A percentile compares a stretch with the other conserved stretches of the same genome.
phyloP scores from a whole-genome alignment of 1,140 invertebrate species.

The Cyphomyrmex costatus region DNA sequence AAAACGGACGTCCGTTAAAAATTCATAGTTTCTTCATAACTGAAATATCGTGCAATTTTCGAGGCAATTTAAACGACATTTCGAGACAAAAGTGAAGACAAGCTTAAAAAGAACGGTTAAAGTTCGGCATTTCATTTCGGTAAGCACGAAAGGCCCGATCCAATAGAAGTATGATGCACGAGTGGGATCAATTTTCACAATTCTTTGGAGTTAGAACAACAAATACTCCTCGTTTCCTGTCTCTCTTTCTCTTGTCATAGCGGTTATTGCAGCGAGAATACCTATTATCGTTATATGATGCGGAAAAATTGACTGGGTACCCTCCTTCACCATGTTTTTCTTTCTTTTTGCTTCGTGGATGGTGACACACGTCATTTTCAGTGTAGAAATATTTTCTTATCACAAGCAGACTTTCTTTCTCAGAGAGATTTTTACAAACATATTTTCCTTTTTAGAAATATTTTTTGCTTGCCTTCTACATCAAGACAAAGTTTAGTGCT shows the following conservation, averaged over 20 bases:
- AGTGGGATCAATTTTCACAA: neutral
- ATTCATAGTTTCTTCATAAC: neutral
- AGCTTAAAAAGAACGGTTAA: neutral
- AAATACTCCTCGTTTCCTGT: slow-evolving; percentile 55
- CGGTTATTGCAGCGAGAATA: slow-evolving; percentile 43
- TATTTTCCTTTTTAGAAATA: neutral
- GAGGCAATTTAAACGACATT: slow-evolving; percentile 28
- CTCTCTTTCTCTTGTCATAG: neutral
- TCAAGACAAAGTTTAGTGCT: too few relatives aligned
- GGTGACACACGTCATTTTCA: slow-evolving; percentile 40
- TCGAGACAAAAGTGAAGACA: neutral
- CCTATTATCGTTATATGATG: slow-evolving; percentile 58
- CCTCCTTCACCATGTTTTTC: neutral
- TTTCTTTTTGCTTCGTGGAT: slow-evolving; percentile 41
- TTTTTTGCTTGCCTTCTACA: neutral
- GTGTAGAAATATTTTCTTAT: slow-evolving; percentile 54
- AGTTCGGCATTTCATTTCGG: slow-evolving; percentile 34
- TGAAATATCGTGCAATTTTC: slow-evolving; percentile 17
- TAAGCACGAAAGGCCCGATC: slow-evolving; percentile 19
- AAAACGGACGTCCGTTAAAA: neutral
- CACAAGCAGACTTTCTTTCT: slow-evolving; percentile 41
- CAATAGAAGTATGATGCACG: slow-evolving; percentile 17
- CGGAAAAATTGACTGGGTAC: slow-evolving; percentile 62
- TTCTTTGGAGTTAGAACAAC: slow-evolving; percentile 47
- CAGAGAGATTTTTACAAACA: slow-evolving; percentile 31